These are phyloP conservation scores for Halichoerus grypus DNA, from an alignment of 2,113 vertebrate genomes.

Conservation along the genomic window DNA sequence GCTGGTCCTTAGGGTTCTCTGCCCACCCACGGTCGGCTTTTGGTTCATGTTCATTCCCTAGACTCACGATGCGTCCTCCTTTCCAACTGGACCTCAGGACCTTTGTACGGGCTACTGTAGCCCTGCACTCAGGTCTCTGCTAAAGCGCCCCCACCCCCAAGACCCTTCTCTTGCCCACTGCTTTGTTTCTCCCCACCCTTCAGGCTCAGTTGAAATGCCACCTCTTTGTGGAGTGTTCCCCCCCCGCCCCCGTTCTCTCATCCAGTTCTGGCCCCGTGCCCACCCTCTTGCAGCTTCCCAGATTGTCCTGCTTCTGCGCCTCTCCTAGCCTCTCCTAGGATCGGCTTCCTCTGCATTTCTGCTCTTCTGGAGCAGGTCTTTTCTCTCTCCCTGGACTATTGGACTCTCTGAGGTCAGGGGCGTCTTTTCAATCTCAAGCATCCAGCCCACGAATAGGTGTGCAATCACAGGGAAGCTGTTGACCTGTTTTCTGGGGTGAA, in stretches of 20 bases:
- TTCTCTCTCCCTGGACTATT: not conserved
- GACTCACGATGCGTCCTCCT: not conserved
- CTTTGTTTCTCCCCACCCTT: not conserved
- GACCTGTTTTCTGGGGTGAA: not conserved
- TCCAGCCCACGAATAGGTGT: not conserved
- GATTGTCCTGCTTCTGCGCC: not conserved
- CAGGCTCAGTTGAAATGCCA: not conserved
- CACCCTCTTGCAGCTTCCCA: accelerated
- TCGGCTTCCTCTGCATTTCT: not conserved
- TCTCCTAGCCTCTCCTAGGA: not conserved
- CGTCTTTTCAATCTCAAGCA: not conserved
- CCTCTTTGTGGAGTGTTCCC: not conserved
- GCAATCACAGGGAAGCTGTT: not conserved
- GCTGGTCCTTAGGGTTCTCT: not conserved
- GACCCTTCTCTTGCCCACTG: too few species aligned
- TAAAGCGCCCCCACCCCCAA: not conserved
- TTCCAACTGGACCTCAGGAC: not conserved
- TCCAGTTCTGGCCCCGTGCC: too few species aligned
- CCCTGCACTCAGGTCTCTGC: not conserved
- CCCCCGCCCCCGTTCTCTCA: not conserved
- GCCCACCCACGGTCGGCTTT: not conserved
- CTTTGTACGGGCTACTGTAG: not conserved
- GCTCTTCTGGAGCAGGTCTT: not conserved
- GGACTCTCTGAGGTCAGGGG: not conserved
- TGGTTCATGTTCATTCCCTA: not conserved